Evolutionary conservation across 2,888 invertebrate species (phyloP), one percentile per base, ranked within the genome.

Genomic region (Trichogramma evanescens): DNA sequence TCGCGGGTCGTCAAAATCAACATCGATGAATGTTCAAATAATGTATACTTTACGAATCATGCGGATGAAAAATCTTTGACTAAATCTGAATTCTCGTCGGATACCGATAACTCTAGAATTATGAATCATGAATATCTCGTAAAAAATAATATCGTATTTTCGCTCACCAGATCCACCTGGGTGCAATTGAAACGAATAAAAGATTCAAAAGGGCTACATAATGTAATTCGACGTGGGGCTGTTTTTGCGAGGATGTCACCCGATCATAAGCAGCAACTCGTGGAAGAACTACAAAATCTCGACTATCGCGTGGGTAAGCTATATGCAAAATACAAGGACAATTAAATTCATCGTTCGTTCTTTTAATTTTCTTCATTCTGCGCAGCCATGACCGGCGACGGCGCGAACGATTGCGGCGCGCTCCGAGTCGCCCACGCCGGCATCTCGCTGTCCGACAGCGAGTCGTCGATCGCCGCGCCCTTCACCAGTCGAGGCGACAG

Each of bases 331-430:
- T 26, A 26, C 26, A 26, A 9, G n/a, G 2, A 9, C 2, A 9
- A 45, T 3, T 45, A 45, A 45, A 45, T 45, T 45, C 45, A 45
- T 9, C n/a, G 3, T 45, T 9, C n/a, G n/a, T 45, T 45, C 26
- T 26, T 26, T 26, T 26, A 26, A 26, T 26, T 26, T 1, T 26
- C 2, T 26, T 26, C 26, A 26, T 45, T 45, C 78, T 79, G 69
- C 82, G 69, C 82, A 84, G 93, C 89, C 0, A 95, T 95, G 94
- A 96, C 96, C 71, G 96, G 97, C 0, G 96, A 97, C 79, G 97
- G 97, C 3, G 96, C 96, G 0, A 97, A 97, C 79, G 97, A 97
- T 79, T 96, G 95, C 75, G 95, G 95, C 0, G 95, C 95, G 0
- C 79, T 95, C 1, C 91, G 94, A 69, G 92, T 92, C 0, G 95